Evolutionary conservation across 92 coral and sea anemone species (phyloP), one percentile per base, ranked within the genome.

Genomic region (Epizoanthus scotinus): DNA sequence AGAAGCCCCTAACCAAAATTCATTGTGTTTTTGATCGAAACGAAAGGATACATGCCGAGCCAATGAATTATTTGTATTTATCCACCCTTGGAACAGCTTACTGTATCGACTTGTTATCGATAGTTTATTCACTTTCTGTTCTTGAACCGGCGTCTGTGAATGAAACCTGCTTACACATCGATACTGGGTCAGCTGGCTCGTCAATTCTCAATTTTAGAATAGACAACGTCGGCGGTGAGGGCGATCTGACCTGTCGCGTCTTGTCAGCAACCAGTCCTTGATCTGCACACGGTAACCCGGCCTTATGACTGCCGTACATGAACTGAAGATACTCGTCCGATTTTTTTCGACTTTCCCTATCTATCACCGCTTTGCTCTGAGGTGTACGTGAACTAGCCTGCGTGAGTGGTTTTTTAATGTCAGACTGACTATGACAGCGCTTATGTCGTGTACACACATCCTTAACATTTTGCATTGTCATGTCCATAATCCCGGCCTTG

Each of bases 251-350:
- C 21, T 21, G 21, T 3, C 42, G 21, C 13, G 1, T 22, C 17
- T 10, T 68, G 50, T 31, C 81, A 49, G 42, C 26, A 10, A 36
- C 24, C 6, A 17, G 24, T 3, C 9, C 8, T 10, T 38, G 14
- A 24, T 22, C 3, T 14, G 34, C 19, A 36, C 31, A 38, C 25
- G 55, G 14, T 38, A 47, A 47, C 18, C 21, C 80, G 14, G 82
- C 90, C 57, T 85, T 90, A 42, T 87, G 91, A 20, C 89, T 84
- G 6, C 86, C 92, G 56, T 93, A 93, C 54, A 83, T 92, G 83
- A 93, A 93, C 54, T 82, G 75, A 65, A 90, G 64, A 62, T 83
- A 84, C 14, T 77, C 70, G 62, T 87, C 82, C 18, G 85, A 66
- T 18, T 66, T 75, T 17, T 77, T 82, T 53, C 82, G 77, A 26